Evolutionary conservation across 2,888 invertebrate genomes (phyloP), one percentile per base, ranked within the genome.

Genomic region (Leptopilina myrica): DNA sequence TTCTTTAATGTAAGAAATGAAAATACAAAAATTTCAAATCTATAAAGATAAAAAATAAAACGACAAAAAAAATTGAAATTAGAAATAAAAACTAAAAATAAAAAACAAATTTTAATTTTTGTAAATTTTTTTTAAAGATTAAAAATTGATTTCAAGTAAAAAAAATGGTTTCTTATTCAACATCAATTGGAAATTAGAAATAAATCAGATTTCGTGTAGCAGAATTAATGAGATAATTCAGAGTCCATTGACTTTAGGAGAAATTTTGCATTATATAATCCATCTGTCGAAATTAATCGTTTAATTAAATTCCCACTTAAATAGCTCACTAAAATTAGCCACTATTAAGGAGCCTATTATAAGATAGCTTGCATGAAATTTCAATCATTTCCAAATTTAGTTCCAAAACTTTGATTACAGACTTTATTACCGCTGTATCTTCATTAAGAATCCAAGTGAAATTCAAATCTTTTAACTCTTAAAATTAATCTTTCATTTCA

Each of bases 251-350:
- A 62, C 62, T 8, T 62, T 62, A 15, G 4, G 8, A 62, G 20
- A 62, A 62, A 8, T 20, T 62, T 62, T 62, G 15, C 62, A 62
- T 62, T 8, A 62, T 33, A 33, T 15, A 20, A 62, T 62, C 62
- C 62, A 62, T 62, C 62, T 62, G 62, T 15, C 15, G 62, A 20
- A 20, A 62, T 62, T 62, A 62, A 62, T 62, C 62, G 15, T 62
- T 62, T 62, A 62, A 62, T 62, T 62, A 62, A 15, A 62, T 62
- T 7, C 62, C 9, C 20, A 15, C 15, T 59, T 59, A 59, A 59
- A 59, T 59, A 15, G 15, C 20, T 62, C 62, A 62, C 62, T 7
- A 15, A 62, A 62, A 62, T 62, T 62, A 62, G 15, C 62, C 62
- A 20, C 20, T 62, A 62, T 62, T 62, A 62, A 20, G 20, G 20